Evolutionary conservation across 1,140 invertebrate species (phyloP).

Genomic region (Acromyrmex charruanus): DNA sequence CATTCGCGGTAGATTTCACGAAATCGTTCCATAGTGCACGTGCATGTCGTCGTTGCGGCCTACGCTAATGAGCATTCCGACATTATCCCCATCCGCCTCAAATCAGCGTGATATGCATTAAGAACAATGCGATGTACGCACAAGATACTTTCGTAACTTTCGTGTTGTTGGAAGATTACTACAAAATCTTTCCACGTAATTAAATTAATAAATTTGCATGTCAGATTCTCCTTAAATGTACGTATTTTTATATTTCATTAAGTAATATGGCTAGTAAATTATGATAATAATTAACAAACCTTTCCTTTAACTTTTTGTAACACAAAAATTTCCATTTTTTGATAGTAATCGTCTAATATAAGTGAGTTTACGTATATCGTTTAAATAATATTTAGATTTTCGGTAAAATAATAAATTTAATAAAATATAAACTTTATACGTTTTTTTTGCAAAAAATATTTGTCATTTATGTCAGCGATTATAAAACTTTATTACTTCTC

Average conservation of each 20-base stretch:
- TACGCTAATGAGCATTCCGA: slow-evolving; percentile 58
- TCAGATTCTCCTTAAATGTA: background rate
- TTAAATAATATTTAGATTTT: background rate
- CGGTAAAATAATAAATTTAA: background rate
- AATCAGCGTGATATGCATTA: slow-evolving; percentile 55
- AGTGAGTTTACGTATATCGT: background rate
- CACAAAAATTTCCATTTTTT: background rate
- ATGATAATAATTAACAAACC: background rate
- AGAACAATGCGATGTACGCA: slow-evolving; percentile 43
- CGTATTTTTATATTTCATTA: slow-evolving; percentile 1
- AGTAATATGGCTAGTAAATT: background rate
- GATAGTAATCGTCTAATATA: background rate
- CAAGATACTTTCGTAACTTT: slow-evolving; percentile 19
- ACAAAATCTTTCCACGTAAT: background rate
- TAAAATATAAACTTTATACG: background rate
- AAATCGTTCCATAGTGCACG: slow-evolving; percentile 34
- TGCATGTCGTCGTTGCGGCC: slow-evolving; percentile 48
- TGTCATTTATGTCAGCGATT: slow-evolving; percentile 21
- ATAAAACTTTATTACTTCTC: slow-evolving; percentile 36
- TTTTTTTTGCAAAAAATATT: background rate
- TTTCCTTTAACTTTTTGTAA: background rate
- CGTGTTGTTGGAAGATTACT: slow-evolving; percentile 1
- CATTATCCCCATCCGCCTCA: slow-evolving; percentile 16
- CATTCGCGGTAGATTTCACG: slow-evolving; percentile 58
- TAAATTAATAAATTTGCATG: background rate